Evolutionary conservation across 2,888 invertebrate species (phyloP), one percentile per base, ranked within the genome.

Genomic region (Monoplex corrugatus): DNA sequence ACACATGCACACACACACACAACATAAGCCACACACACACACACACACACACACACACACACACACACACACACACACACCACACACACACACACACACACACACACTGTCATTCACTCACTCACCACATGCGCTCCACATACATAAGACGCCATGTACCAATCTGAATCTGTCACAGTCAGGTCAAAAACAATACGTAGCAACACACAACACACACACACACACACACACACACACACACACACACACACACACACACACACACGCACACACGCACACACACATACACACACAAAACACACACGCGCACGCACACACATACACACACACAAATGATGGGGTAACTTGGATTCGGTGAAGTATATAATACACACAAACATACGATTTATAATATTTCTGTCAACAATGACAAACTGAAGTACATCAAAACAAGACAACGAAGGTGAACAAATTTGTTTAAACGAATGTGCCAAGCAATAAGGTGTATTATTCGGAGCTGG

Each of bases 61-160:
- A 80, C 80, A 43, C 80, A 80, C 35, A 80, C 80, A 80, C 80
- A 43, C 80, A 80, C 80, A 43, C 80, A 80, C 32, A 80, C 80
- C n/a, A 19, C n/a, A 80, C 35, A 35, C 63, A 16, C 63, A 80
- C 43, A 38, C 43, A 80, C 40, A 80, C 78, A 78, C 35, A 78
- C 78, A 78, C 35, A 10, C 50, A 57, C 85, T n/a, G n/a, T 35
- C 72, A 75, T 38, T 38, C 75, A 50, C 50, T n/a, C n/a, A n/a
- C n/a, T n/a, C n/a, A n/a, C n/a, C n/a, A n/a, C n/a, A n/a, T n/a
- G n/a, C n/a, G n/a, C n/a, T n/a, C n/a, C n/a, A n/a, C n/a, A n/a
- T n/a, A n/a, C n/a, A n/a, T n/a, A n/a, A n/a, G n/a, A n/a, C n/a
- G n/a, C n/a, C n/a, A n/a, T n/a, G n/a, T n/a, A n/a, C n/a, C n/a